Evolutionary conservation across 2,797 vertebrate genomes (phyloP).

Genomic region (Tragelaphus oryx): DNA sequence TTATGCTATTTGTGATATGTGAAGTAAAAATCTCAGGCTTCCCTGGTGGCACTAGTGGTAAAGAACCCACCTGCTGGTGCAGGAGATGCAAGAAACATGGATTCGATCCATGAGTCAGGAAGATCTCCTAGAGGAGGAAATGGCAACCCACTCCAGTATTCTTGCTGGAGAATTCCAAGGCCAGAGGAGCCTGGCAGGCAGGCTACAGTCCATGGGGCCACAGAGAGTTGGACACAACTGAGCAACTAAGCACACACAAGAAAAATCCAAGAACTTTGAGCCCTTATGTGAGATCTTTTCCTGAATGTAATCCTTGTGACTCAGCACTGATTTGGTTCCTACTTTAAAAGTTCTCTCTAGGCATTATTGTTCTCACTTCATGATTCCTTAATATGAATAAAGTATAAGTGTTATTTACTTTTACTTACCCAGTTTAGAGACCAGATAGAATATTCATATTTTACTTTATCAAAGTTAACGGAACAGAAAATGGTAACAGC

Average conservation of each 20-base stretch:
- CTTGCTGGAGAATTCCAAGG: neutral
- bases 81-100: neutral
- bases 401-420: slow-evolving; percentile 62
- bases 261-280: neutral
- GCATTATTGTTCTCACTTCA: neutral
- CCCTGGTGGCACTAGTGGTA: neutral
- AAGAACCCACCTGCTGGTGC: neutral
- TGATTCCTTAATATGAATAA: slow-evolving; percentile 51
- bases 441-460: slow-evolving; percentile 53
- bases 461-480: slow-evolving; percentile 58
- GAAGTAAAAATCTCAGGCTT: neutral
- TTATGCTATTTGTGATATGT: slow-evolving; percentile 21
- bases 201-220: neutral
- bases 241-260: neutral
- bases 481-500: slow-evolving; percentile 66
- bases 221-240: neutral
- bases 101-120: neutral
- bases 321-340: slow-evolving; percentile 46
- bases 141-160: neutral
- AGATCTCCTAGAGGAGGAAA: neutral
- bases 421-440: slow-evolving; percentile 56
- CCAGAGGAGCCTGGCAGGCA: neutral
- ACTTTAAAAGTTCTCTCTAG: slow-evolving; percentile 20
- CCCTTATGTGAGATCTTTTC: slow-evolving; percentile 2
- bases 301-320: neutral